Evolutionary conservation across 2,797 vertebrate species (phyloP).

Genomic region (Typhlichthys eigenmanni): DNA sequence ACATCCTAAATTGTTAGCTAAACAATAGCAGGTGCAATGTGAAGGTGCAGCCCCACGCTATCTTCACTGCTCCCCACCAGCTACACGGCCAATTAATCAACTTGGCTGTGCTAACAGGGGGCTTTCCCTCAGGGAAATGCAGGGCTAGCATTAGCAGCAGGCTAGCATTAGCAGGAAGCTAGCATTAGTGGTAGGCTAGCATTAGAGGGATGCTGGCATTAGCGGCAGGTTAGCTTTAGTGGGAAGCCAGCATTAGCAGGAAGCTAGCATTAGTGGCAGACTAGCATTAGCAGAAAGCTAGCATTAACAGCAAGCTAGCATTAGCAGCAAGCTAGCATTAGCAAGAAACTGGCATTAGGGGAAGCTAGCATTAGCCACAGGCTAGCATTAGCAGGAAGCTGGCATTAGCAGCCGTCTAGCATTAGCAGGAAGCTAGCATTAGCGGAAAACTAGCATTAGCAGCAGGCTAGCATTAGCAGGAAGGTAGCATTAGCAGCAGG

Average conservation of each 20-base stretch:
- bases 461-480: background rate
- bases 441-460: slow-evolving; percentile 47
- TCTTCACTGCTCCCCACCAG: slow-evolving; percentile 37
- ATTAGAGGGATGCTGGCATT: background rate
- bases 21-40: slow-evolving; percentile 54
- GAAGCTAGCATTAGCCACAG: too few relatives aligned
- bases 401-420: slow-evolving; percentile 31
- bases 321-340: slow-evolving; percentile 22
- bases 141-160: slow-evolving; percentile 40
- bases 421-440: background rate
- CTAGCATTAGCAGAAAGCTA: background rate
- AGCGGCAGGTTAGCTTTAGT: background rate
- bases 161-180: too few relatives aligned
- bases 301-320: too few relatives aligned
- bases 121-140: slow-evolving; percentile 56
- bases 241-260: slow-evolving; percentile 45
- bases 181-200: slow-evolving; percentile 30
- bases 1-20: slow-evolving; percentile 36
- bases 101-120: slow-evolving; percentile 48
- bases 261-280: slow-evolving; percentile 44
- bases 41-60: slow-evolving; percentile 58
- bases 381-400: too few relatives aligned
- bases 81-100: slow-evolving; percentile 71
- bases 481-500: too few relatives aligned
- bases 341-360: background rate